phyloP scores from a whole-genome alignment of 2,888 invertebrate genomes.

The Amblyjoppa proteus region DNA sequence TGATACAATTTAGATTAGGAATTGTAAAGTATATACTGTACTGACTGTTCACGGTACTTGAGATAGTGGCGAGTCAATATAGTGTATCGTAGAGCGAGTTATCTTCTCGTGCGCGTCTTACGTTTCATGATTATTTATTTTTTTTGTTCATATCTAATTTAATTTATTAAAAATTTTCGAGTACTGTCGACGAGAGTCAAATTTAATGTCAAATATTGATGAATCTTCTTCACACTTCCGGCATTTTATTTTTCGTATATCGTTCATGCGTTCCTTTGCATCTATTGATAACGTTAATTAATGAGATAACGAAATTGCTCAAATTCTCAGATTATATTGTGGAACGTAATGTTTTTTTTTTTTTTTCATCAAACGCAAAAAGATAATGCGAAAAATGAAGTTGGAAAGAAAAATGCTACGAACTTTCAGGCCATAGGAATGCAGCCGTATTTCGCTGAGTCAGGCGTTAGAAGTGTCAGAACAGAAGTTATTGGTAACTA shows the following conservation, averaged over 20 bases:
- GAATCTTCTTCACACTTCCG: too few species aligned
- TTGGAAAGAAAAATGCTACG: not conserved
- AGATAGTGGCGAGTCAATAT: not conserved
- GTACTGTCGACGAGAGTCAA: not conserved
- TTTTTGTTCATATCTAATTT: not conserved
- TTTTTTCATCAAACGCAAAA: not conserved
- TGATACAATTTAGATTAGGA: slow-evolving; percentile 39
- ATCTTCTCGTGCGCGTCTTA: not conserved
- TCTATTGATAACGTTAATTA: too few species aligned
- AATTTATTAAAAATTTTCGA: not conserved
- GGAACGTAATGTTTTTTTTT: too few species aligned
- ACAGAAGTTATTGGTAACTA: slow-evolving; percentile 26
- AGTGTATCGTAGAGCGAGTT: not conserved
- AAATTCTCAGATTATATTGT: not conserved
- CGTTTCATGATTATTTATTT: not conserved
- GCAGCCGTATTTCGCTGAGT: slow-evolving; percentile 6
- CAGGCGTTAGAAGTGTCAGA: not conserved
- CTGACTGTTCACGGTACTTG: not conserved
- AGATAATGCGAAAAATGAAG: not conserved
- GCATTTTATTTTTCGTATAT: too few species aligned
- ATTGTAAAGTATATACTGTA: slow-evolving; percentile 5
- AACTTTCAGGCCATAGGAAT: not conserved
- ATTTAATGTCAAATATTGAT: not conserved
- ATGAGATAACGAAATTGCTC: too few species aligned
- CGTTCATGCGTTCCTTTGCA: too few species aligned